A percentile compares a stretch with the other conserved stretches of the same genome.
phyloP scores from a whole-genome alignment of 2,888 invertebrate species.

The Trachelus iudaicus region DNA sequence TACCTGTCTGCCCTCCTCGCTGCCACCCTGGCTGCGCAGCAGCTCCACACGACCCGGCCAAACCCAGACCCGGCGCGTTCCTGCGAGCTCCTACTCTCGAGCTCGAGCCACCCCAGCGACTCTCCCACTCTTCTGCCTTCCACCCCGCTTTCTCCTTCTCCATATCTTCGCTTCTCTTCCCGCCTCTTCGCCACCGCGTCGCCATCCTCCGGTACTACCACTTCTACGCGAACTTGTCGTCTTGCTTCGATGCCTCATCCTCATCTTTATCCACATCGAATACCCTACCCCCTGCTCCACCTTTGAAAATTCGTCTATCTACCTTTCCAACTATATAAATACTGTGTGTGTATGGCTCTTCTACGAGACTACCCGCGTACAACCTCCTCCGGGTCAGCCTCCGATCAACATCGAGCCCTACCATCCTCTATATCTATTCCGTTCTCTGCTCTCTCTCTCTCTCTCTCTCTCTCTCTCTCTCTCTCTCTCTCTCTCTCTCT shows the following conservation, averaged over 20 bases:
- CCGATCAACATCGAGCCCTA: slow-evolving; percentile 52
- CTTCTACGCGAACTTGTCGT: background rate
- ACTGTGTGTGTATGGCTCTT: background rate
- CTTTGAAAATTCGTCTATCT: background rate
- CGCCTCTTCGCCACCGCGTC: background rate
- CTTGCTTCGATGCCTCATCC: background rate
- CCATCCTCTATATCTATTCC: slow-evolving; percentile 33
- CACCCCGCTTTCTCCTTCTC: slow-evolving; percentile 4
- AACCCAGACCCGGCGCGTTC: slow-evolving; percentile 33
- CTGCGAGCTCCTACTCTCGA: slow-evolving; percentile 27
- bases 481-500: slow-evolving; percentile 13
- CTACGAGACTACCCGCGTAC: background rate
- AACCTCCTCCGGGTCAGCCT: slow-evolving; percentile 24
- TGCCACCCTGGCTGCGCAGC: slow-evolving; percentile 31
- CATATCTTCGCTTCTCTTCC: background rate
- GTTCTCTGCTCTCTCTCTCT: slow-evolving; percentile 16
- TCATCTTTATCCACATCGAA: background rate
- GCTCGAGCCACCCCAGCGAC: slow-evolving; percentile 35
- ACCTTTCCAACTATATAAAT: background rate
- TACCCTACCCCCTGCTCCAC: background rate
- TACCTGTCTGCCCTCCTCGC: slow-evolving; percentile 2
- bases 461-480: slow-evolving; percentile 10
- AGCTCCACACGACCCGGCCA: slow-evolving; percentile 41
- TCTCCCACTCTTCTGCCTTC: slow-evolving; percentile 10
- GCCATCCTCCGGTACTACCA: background rate